Conservation (phyloP, 2,797 vertebrate genomes). For the Parauchenoglanis ngamensis region DNA sequence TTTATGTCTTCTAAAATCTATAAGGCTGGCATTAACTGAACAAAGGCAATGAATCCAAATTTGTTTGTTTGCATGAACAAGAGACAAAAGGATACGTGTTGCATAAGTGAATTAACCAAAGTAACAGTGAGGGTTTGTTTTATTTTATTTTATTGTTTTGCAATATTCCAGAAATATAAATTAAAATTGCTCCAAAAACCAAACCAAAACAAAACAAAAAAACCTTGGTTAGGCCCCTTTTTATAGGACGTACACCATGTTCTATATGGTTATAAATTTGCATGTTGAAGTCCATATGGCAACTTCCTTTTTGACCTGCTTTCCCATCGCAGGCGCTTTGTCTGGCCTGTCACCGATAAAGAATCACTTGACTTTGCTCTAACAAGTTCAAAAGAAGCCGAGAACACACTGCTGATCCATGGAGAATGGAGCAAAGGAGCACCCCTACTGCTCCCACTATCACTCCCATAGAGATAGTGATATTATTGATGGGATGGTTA, state of each 20-base stretch:
- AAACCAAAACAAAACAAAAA: background rate
- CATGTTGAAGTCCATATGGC: conserved; percentile 94
- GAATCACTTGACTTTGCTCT: conserved; percentile 98
- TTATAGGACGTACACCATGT: conserved; percentile 63
- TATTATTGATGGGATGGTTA: conserved; percentile 94
- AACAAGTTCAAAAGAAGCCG: conserved; percentile 97
- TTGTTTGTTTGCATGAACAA: conserved; percentile 43
- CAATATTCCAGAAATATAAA: conserved; percentile 24
- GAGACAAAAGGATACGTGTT: background rate
- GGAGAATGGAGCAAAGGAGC: conserved; percentile 94
- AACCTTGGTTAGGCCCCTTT: background rate
- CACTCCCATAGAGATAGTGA: conserved; percentile 93
- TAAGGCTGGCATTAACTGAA: conserved; percentile 50
- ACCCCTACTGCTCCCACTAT: conserved; percentile 90
- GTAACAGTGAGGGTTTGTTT: conserved; percentile 6
- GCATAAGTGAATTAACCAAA: background rate
- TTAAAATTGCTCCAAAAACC: background rate
- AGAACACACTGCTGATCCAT: conserved; percentile 94
- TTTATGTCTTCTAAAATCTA: conserved; percentile 51
- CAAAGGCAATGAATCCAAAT: conserved; percentile 42
- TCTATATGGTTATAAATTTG: conserved; percentile 84
- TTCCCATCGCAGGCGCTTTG: conserved; percentile 92
- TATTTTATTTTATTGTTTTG: background rate
- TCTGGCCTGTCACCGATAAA: conserved; percentile 96
- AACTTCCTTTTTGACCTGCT: conserved; percentile 96